Conservation (phyloP, 2,888 invertebrate species). For the Polymixis lichenea region DNA sequence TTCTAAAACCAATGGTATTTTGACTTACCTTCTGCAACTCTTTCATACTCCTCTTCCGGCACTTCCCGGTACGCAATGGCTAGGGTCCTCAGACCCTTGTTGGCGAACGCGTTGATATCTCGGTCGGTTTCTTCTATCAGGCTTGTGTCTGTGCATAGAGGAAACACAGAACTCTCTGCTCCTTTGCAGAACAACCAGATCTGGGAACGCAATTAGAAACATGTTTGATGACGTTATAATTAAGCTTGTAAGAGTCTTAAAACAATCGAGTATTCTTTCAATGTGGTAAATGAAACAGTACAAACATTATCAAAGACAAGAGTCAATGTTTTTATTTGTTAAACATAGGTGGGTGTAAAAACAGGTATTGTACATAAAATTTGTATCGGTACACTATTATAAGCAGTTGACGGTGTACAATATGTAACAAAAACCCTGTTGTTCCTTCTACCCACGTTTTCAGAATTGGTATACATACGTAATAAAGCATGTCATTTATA, state of each 20-base stretch:
- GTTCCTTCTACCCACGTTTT: too few species aligned
- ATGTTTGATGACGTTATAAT: too few species aligned
- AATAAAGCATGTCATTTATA: too few species aligned
- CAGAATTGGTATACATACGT: too few species aligned
- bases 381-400: too few species aligned
- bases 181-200: constrained; percentile 95
- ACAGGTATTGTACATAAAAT: too few species aligned
- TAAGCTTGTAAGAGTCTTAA: not conserved
- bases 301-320: not conserved
- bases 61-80: constrained; percentile 94
- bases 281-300: not conserved
- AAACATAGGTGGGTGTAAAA: too few species aligned
- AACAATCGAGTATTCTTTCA: not conserved
- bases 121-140: constrained; percentile 86
- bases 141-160: constrained; percentile 88
- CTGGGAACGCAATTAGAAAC: constrained; percentile 61
- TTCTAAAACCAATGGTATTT: not conserved
- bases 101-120: constrained; percentile 90
- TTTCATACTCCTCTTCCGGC: constrained; percentile 92
- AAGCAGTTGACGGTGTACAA: too few species aligned
- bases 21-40: constrained; percentile 87
- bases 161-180: constrained; percentile 94
- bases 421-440: too few species aligned
- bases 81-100: constrained; percentile 95
- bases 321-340: too few species aligned